phyloP scores from a whole-genome alignment of 2,888 invertebrate genomes.

The Ommatoiulus sabulosus region DNA sequence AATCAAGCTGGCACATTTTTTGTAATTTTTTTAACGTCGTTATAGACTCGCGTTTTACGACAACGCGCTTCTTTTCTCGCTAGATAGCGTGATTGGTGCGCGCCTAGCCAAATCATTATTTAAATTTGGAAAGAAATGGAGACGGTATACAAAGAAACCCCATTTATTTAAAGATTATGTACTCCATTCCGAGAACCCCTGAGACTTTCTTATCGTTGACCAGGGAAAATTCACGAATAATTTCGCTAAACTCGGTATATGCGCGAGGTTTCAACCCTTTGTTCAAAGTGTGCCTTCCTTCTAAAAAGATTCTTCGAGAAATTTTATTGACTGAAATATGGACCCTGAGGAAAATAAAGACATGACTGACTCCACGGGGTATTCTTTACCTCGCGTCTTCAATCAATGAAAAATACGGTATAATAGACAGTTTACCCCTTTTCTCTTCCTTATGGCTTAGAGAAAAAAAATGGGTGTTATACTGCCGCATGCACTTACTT shows the following conservation, averaged over 20 bases:
- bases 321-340: neutral
- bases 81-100: neutral
- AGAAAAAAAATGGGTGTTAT: no score
- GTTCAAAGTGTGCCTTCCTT: neutral
- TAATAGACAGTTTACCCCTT: no score
- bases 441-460: no score
- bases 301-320: no score
- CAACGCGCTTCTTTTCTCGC: neutral
- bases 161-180: constrained; percentile 1
- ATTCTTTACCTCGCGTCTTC: no score
- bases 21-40: constrained; percentile 35
- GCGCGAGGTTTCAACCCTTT: neutral
- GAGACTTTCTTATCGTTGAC: neutral
- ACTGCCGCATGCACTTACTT: no score
- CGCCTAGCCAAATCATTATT: neutral
- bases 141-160: neutral
- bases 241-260: no score
- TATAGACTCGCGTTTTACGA: constrained; percentile 21
- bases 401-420: no score
- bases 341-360: neutral
- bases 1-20: constrained; percentile 37
- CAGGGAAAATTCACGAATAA: neutral
- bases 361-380: neutral
- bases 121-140: neutral
- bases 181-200: neutral